These are phyloP conservation scores for Loxodonta africana DNA, from an alignment of 2,113 vertebrate species.

Conservation along the genomic window DNA sequence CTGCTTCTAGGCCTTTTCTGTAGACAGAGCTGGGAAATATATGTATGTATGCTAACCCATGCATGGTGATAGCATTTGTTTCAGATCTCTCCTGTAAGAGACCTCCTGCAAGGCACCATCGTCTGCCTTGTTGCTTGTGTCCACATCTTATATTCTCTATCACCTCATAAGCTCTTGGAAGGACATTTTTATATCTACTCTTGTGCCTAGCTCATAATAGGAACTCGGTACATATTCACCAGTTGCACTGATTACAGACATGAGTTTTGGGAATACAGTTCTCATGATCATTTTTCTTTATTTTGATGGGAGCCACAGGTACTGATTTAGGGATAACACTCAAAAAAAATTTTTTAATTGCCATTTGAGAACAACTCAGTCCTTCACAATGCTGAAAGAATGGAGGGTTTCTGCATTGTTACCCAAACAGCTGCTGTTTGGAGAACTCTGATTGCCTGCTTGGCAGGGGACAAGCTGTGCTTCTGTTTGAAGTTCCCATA, in stretches of 20 bases:
- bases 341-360: background rate
- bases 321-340: background rate
- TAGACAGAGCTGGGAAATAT: background rate
- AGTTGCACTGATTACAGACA: background rate
- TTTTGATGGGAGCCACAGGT: background rate
- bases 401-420: background rate
- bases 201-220: background rate
- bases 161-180: background rate
- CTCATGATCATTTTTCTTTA: background rate
- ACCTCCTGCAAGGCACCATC: background rate
- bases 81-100: background rate
- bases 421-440: slow-evolving; percentile 48
- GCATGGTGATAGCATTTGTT: background rate
- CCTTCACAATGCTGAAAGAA: background rate
- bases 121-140: background rate
- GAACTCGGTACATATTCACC: background rate
- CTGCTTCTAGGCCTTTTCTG: background rate
- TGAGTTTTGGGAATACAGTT: background rate
- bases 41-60: accelerated
- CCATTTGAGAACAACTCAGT: background rate
- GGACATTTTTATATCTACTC: background rate
- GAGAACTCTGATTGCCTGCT: slow-evolving; percentile 47
- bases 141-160: background rate
- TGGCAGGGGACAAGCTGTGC: slow-evolving; percentile 69
- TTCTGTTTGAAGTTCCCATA: slow-evolving; percentile 29